These are phyloP conservation scores for Perca flavescens DNA, from an alignment of 2,113 vertebrate species.

Conservation along the genomic window DNA sequence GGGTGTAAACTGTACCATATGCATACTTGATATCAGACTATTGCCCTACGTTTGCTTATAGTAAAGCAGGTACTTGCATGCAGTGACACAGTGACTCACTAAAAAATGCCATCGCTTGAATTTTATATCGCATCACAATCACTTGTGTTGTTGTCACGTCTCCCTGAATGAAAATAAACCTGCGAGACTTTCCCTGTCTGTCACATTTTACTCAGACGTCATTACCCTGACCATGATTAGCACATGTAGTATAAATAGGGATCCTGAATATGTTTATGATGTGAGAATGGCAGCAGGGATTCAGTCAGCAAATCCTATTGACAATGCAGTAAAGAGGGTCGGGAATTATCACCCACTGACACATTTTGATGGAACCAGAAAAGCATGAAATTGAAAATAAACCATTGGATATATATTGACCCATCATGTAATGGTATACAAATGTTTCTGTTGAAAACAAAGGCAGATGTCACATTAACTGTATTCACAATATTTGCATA, in stretches of 20 bases:
- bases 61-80: conserved; percentile 21
- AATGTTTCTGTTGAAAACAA: conserved; percentile 18
- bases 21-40: neutral
- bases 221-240: conserved; percentile 56
- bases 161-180: conserved; percentile 41
- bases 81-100: neutral
- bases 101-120: neutral
- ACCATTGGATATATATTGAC: conserved; percentile 67
- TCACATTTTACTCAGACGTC: conserved; percentile 32
- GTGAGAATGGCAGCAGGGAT: conserved; percentile 58
- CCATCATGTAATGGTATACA: conserved; percentile 38
- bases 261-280: conserved; percentile 57
- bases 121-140: neutral
- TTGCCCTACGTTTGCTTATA: neutral
- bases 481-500: conserved; percentile 17
- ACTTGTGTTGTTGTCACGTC: neutral
- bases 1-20: conserved; percentile 31
- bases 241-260: conserved; percentile 54
- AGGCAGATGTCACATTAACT: conserved; percentile 17
- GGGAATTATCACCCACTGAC: conserved; percentile 76
- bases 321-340: conserved; percentile 57
- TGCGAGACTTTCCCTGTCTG: conserved; percentile 27
- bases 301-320: conserved; percentile 69
- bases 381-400: conserved; percentile 82
- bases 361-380: conserved; percentile 79